phyloP scores from a whole-genome alignment of 2,888 invertebrate genomes.

The Pandemis corylana region DNA sequence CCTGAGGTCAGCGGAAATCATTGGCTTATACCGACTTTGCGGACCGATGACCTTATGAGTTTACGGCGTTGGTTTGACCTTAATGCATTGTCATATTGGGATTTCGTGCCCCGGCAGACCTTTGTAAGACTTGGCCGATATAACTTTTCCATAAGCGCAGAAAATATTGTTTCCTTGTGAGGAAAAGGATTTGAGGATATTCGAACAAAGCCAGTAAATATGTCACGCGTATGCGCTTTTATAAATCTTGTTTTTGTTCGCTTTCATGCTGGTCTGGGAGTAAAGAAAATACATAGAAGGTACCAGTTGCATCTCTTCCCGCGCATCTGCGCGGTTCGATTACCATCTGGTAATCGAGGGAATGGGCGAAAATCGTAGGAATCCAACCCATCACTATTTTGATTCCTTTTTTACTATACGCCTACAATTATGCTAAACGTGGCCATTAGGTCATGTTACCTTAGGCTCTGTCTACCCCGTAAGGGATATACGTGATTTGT shows the following conservation, averaged over 20 bases:
- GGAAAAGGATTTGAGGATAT: not conserved
- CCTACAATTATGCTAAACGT: too few relatives aligned
- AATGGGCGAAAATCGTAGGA: too few relatives aligned
- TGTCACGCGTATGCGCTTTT: not conserved
- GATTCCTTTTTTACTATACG: too few relatives aligned
- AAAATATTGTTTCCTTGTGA: slow-evolving; percentile 1
- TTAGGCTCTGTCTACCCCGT: too few relatives aligned
- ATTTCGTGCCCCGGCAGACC: not conserved
- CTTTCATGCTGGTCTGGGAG: too few relatives aligned
- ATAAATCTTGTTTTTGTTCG: not conserved
- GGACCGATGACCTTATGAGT: slow-evolving; percentile 17
- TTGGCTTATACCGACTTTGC: slow-evolving; percentile 27
- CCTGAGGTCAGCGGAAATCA: slow-evolving; percentile 39
- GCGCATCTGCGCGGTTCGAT: too few relatives aligned
- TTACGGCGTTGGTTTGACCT: slow-evolving; percentile 21
- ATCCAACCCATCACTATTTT: too few relatives aligned
- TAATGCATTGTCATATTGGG: slow-evolving; percentile 36
- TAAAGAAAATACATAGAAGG: too few relatives aligned
- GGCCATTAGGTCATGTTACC: too few relatives aligned
- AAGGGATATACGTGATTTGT: too few relatives aligned
- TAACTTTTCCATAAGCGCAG: slow-evolving; percentile 9
- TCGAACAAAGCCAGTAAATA: not conserved
- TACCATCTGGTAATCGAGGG: too few relatives aligned
- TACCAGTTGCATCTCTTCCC: too few relatives aligned
- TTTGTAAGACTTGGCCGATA: not conserved